phyloP scores from a whole-genome alignment of 2,888 invertebrate genomes.

The Parnassius mnemosyne region DNA sequence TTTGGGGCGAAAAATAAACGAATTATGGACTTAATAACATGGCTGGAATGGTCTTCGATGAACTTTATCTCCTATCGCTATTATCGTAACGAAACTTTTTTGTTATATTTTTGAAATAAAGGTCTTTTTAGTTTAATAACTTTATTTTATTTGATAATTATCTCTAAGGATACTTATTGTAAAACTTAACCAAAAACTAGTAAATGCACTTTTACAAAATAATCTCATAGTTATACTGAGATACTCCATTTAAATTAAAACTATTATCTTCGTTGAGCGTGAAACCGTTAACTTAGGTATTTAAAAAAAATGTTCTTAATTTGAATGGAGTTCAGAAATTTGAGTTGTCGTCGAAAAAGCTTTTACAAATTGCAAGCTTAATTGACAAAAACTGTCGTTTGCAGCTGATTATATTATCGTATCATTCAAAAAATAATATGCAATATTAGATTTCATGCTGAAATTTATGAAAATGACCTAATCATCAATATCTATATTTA shows the following conservation, averaged over 20 bases:
- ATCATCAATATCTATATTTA: too few relatives aligned
- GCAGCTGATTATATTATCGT: constrained; percentile 39
- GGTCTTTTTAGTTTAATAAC: background rate
- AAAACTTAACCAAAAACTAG: constrained; percentile 21
- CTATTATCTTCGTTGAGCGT: too few relatives aligned
- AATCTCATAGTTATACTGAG: constrained; percentile 4
- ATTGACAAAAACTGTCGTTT: constrained; percentile 54
- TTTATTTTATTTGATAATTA: background rate
- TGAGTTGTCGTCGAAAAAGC: constrained; percentile 54
- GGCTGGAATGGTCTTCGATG: too few relatives aligned
- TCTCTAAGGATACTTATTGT: background rate
- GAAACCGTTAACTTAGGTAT: too few relatives aligned
- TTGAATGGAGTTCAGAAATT: constrained; percentile 21
- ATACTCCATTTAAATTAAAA: constrained; percentile 9
- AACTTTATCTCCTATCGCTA: too few relatives aligned
- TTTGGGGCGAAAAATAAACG: too few relatives aligned
- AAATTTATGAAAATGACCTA: too few relatives aligned
- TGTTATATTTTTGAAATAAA: too few relatives aligned
- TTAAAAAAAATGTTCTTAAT: constrained; percentile 1
- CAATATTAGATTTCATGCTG: too few relatives aligned
- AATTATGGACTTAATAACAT: too few relatives aligned
- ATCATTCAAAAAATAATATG: background rate
- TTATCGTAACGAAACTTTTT: too few relatives aligned
- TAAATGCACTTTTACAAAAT: constrained; percentile 35
- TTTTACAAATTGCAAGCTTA: constrained; percentile 40